Percentiles rank a stretch among this genome's conserved stretches.
Conservation (phyloP, 2,113 vertebrate species). For the Takifugu flavidus region DNA sequence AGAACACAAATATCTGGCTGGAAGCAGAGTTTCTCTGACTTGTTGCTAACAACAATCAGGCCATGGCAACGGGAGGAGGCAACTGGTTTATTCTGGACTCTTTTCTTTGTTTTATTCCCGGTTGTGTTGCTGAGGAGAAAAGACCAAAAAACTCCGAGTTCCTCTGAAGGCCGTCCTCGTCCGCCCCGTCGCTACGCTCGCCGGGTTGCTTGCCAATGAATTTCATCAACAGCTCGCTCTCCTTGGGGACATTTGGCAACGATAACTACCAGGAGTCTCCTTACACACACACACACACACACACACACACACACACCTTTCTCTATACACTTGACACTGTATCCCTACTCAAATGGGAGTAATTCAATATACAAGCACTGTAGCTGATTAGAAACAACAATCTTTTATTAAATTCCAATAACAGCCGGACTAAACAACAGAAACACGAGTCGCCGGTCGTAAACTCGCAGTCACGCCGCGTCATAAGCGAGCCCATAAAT, state of each 20-base stretch:
- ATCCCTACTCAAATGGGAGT: no score
- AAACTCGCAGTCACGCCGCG: slow-evolving; percentile 28
- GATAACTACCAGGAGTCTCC: slow-evolving; percentile 47
- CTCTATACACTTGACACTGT: slow-evolving; percentile 23
- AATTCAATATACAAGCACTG: not conserved
- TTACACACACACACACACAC: slow-evolving; percentile 20
- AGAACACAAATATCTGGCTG: not conserved
- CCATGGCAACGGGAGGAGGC: slow-evolving; percentile 45
- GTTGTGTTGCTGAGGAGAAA: slow-evolving; percentile 32
- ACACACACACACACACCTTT: not conserved
- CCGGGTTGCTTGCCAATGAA: slow-evolving; percentile 43
- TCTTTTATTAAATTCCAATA: slow-evolving; percentile 37
- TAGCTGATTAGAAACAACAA: slow-evolving; percentile 37
- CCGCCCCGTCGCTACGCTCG: slow-evolving; percentile 31
- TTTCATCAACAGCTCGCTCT: slow-evolving; percentile 61
- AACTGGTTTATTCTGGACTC: slow-evolving; percentile 42
- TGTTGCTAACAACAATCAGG: slow-evolving; percentile 61
- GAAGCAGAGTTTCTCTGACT: slow-evolving; percentile 1
- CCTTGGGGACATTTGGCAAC: slow-evolving; percentile 54
- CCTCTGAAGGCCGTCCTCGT: slow-evolving; percentile 43
- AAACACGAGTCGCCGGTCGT: slow-evolving; percentile 7
- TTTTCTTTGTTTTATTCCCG: slow-evolving; percentile 13
- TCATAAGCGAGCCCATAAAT: slow-evolving; percentile 2
- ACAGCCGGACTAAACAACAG: slow-evolving; percentile 34
- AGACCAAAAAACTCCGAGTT: slow-evolving; percentile 15